A percentile compares a stretch with the other conserved stretches of the same genome.
Evolutionary conservation across 2,888 invertebrate genomes (phyloP).

Genomic region (Ophioninae sp.): DNA sequence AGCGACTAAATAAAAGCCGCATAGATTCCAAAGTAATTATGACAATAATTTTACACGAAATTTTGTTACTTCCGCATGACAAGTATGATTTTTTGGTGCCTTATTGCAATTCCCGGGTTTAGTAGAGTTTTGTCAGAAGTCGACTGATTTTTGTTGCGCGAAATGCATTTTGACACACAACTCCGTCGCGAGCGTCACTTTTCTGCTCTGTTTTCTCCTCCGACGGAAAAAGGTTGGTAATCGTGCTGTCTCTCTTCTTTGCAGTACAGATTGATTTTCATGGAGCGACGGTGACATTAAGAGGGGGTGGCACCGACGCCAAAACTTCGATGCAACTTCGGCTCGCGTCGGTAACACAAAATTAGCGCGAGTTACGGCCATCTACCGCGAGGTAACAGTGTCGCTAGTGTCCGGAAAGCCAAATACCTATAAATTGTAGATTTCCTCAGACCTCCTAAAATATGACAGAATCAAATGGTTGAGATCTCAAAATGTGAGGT

Average conservation of each 20-base stretch:
- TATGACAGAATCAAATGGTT: too few relatives aligned
- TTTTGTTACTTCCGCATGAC: constrained; percentile 65
- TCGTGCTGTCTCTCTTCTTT: neutral
- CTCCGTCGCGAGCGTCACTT: constrained; percentile 5
- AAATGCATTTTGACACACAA: constrained; percentile 28
- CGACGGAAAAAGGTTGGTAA: neutral
- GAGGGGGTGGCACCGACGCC: too few relatives aligned
- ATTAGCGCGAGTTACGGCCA: too few relatives aligned
- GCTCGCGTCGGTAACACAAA: too few relatives aligned
- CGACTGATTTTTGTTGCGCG: neutral
- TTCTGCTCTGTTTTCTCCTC: neutral
- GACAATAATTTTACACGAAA: constrained; percentile 12
- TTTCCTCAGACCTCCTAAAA: too few relatives aligned
- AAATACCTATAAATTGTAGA: too few relatives aligned
- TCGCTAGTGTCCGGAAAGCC: too few relatives aligned
- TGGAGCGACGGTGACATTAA: neutral
- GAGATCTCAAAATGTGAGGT: too few relatives aligned
- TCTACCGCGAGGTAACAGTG: too few relatives aligned
- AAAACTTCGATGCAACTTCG: too few relatives aligned
- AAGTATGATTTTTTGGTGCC: neutral
- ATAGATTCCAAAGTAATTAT: constrained; percentile 45
- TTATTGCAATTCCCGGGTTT: constrained; percentile 4
- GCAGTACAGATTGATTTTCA: neutral
- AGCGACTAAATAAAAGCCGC: constrained; percentile 43
- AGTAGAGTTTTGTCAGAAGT: constrained; percentile 30